Conservation (phyloP, 2,797 vertebrate species). For the Micrastur ruficollis region DNA sequence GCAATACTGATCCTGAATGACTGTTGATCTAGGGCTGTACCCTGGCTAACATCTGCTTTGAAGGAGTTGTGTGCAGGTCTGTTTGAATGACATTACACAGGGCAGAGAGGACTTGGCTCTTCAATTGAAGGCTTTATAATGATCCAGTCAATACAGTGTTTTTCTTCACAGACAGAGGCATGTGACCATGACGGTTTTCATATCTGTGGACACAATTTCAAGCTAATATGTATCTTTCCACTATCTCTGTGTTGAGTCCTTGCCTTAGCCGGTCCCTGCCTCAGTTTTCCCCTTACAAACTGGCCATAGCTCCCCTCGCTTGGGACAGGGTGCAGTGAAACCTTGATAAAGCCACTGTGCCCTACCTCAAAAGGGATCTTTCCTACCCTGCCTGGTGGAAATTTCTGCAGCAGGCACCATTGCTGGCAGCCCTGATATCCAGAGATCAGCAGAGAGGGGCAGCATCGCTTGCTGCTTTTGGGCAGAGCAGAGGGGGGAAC, state of each 20-base stretch:
- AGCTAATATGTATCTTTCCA: not conserved
- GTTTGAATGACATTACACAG: conserved; percentile 6
- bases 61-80: not conserved
- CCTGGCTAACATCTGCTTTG: conserved; percentile 7
- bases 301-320: accelerated
- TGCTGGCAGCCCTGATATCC: not conserved
- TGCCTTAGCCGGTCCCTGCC: not conserved
- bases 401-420: not conserved
- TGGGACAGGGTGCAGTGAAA: not conserved
- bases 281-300: not conserved
- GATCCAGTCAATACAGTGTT: not conserved
- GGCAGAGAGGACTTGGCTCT: not conserved
- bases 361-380: not conserved
- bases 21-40: conserved; percentile 16
- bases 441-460: not conserved
- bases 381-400: not conserved
- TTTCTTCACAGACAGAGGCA: not conserved
- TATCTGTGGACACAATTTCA: not conserved
- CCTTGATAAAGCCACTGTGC: not conserved
- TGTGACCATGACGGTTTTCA: not conserved
- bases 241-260: not conserved
- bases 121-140: not conserved
- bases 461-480: not conserved
- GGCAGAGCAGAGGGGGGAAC: not conserved
- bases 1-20: not conserved